Base-by-base conservation (phyloP, 1,140 invertebrate species). In the Drosophila albomicans region DNA sequence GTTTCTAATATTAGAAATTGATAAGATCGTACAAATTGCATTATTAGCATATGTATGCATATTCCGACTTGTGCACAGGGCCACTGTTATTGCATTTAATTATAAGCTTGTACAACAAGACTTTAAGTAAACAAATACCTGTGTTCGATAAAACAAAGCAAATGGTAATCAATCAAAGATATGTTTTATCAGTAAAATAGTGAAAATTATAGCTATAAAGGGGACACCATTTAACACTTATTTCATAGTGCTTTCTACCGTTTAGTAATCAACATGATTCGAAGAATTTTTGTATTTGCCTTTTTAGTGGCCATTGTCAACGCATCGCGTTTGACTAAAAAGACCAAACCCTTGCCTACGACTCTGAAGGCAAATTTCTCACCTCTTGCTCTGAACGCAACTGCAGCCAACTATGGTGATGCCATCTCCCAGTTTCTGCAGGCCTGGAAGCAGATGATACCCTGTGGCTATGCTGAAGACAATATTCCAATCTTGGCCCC, bases 381-480 rank as follows among this genome's bases (percentile, higher is more conserved):
- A 10, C 72, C 82, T 0, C 43, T 76, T 13, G 45, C 67, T 1
- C 38, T 63, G 16, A 61, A 79, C 30, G 13, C 64, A 5, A 52
- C 30, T 11, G 61, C 56, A n/a, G 54, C 76, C 1, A 41, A 63
- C 46, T 87, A 79, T 54, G 43, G 65, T 13, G 43, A 75, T 2
- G 70, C 87, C 11, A 16, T 86, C 0, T 11, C 48, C 1, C 70
- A 65, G 59, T 86, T 78, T 41, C n/a, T 78, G 5, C 7, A 69
- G 16, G 81, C 87, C 32, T 86, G 85, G 32, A 77, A 76, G 58
- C 63, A 52, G 11, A 82, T 90, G 30, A 64, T 82, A 51, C 87
- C 87, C n/a, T 91, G 87, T 20, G 82, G 87, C 35, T 90, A 71
- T 58, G 48, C 51, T 10, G 28, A n/a, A 4, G 51, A 77, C 4